Evolutionary conservation across 2,888 invertebrate species (phyloP), one percentile per base, ranked within the genome.

Genomic region (Drosophila robusta): DNA sequence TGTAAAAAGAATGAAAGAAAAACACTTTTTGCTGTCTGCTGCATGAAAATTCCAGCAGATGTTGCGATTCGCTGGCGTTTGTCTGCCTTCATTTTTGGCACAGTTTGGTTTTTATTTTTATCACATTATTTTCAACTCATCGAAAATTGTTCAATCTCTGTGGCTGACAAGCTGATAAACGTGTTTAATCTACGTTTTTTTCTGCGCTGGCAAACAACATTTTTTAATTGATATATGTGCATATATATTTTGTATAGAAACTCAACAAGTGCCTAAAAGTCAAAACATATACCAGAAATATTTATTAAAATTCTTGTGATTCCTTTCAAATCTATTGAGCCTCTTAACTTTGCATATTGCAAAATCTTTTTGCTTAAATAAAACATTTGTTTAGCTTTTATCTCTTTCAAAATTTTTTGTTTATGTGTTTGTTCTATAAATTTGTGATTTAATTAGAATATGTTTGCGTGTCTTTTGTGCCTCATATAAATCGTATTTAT

Each of bases 101-200:
- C 85, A 87, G 60, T 85, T 81, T 75, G 36, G 39, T 74, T 64
- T 74, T 69, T 80, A 75, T 89, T 89, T 87, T 84, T 71, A 72
- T 67, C 66, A 52, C 50, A 45, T 60, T 67, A 29, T 29, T 29
- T 29, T 29, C 29, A 29, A 29, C 9, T 29, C 29, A 29, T 39
- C 46, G 36, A 49, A 32, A 50, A 51, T 34, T 51, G 51, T 36
- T 46, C 24, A 39, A 46, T 75, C 45, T 26, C 14, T 32, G 38
- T 26, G 7, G 14, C 24, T 38, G 39, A 69, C 36, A 52, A 70
- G 50, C 50, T 55, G 68, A 71, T 73, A 67, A 73, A 54, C 54
- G 38, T 49, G 41, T 60, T 54, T 60, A 58, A 70, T 62, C 55
- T 34, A 22, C 41, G 7, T 8, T 16, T 63, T 12, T 29, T 1